Percentiles rank a stretch among this genome's conserved stretches.
These are phyloP conservation scores for Apocrypta bakeri DNA, from an alignment of 1,140 invertebrate genomes.

Conservation along the genomic window DNA sequence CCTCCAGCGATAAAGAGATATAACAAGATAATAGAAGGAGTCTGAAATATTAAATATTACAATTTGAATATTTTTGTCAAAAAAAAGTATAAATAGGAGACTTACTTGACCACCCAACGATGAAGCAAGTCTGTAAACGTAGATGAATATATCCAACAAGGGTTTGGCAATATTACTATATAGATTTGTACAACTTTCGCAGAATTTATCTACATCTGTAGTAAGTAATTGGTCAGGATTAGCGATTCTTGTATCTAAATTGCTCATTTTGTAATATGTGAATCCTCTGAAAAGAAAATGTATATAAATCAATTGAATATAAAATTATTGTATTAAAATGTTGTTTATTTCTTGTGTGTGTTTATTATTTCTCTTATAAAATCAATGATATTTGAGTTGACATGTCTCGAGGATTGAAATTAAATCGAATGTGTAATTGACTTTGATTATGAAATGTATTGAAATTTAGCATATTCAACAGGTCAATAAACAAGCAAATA, in stretches of 20 bases:
- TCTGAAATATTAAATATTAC: constrained; percentile 74
- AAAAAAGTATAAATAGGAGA: constrained; percentile 56
- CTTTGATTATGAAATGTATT: constrained; percentile 17
- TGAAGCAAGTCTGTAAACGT: constrained; percentile 91
- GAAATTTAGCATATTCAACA: constrained; percentile 24
- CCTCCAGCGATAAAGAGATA: constrained; percentile 91
- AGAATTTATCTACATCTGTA: constrained; percentile 98
- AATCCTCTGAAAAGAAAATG: constrained; percentile 83
- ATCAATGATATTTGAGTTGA: no score
- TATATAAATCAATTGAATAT: constrained; percentile 30
- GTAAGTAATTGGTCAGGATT: constrained; percentile 98
- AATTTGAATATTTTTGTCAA: neutral
- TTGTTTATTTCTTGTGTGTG: constrained; percentile 23
- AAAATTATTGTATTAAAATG: constrained; percentile 17
- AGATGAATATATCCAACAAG: constrained; percentile 94
- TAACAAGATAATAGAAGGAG: constrained; percentile 88
- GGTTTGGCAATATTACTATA: constrained; percentile 99
- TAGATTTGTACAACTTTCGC: constrained; percentile 93
- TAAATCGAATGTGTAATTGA: constrained; percentile 17
- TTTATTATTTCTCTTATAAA: neutral
- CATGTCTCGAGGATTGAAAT: constrained; percentile 17
- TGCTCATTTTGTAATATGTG: constrained; percentile 98
- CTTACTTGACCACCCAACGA: constrained; percentile 86
- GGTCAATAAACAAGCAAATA: neutral
- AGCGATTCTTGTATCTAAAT: constrained; percentile 94